Conservation (phyloP, 2,113 vertebrate species). For the Thryonomys swinderianus region DNA sequence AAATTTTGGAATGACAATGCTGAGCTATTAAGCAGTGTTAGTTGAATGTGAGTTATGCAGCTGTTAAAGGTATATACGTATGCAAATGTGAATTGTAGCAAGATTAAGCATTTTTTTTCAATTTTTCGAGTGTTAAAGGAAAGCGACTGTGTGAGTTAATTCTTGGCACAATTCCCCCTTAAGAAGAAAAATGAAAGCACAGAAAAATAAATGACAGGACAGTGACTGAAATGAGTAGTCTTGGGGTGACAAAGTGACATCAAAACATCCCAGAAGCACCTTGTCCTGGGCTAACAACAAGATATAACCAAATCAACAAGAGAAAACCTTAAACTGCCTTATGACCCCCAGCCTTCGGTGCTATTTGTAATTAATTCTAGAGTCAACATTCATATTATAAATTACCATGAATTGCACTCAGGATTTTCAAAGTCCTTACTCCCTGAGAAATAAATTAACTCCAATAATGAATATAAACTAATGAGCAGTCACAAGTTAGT, state of each 20-base stretch:
- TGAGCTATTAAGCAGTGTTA: background rate
- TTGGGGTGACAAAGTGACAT: background rate
- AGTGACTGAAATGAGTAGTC: background rate
- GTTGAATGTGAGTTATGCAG: background rate
- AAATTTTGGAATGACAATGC: background rate
- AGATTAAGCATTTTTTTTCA: background rate
- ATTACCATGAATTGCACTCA: background rate
- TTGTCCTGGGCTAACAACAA: background rate
- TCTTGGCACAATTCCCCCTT: background rate
- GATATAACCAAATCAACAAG: background rate
- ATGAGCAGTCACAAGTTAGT: background rate
- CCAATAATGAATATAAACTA: background rate
- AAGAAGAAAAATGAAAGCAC: background rate
- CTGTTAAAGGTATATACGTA: background rate
- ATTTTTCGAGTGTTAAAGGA: background rate
- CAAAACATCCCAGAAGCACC: background rate
- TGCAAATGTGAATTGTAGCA: background rate
- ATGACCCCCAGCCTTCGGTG: background rate
- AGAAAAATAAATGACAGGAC: background rate
- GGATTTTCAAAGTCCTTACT: background rate
- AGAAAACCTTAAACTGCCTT: background rate
- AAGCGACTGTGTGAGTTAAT: background rate
- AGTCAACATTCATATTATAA: background rate
- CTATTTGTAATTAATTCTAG: background rate
- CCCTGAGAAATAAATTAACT: background rate